Evolutionary conservation across 2,113 vertebrate genomes (phyloP).

Genomic region (Pithys albifrons): DNA sequence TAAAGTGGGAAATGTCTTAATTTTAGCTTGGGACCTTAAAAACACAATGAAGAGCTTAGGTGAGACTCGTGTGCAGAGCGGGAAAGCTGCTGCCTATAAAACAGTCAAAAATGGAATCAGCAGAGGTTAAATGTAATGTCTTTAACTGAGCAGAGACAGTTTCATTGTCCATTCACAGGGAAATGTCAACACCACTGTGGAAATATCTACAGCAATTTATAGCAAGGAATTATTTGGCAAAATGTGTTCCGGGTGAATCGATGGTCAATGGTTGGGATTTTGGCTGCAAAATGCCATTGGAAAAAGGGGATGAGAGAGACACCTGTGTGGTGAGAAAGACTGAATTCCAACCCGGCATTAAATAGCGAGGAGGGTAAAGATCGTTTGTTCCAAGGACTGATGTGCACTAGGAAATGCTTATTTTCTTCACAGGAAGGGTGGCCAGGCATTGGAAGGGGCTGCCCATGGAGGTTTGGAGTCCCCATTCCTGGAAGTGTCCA

Average conservation of each 20-base stretch:
- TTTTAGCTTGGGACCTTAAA: conserved; percentile 48
- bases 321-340: not conserved
- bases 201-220: conserved; percentile 13
- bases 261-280: not conserved
- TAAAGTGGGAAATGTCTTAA: conserved; percentile 25
- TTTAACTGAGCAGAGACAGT: not conserved
- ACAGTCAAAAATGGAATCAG: not conserved
- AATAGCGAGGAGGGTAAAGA: not conserved
- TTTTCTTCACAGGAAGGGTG: not conserved
- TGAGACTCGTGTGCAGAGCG: not conserved
- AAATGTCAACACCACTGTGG: conserved; percentile 3
- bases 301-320: not conserved
- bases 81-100: not conserved
- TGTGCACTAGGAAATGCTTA: not conserved
- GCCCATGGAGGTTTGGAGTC: not conserved
- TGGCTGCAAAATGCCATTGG: not conserved
- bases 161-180: conserved; percentile 25
- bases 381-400: not conserved
- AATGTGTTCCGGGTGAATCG: not conserved
- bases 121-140: not conserved
- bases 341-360: not conserved
- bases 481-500: not conserved
- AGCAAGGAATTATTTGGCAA: not conserved
- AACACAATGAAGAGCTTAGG: conserved; percentile 16
- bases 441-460: not conserved